phyloP scores from a whole-genome alignment of 2,797 vertebrate genomes.

The Centroberyx gerrardi region DNA sequence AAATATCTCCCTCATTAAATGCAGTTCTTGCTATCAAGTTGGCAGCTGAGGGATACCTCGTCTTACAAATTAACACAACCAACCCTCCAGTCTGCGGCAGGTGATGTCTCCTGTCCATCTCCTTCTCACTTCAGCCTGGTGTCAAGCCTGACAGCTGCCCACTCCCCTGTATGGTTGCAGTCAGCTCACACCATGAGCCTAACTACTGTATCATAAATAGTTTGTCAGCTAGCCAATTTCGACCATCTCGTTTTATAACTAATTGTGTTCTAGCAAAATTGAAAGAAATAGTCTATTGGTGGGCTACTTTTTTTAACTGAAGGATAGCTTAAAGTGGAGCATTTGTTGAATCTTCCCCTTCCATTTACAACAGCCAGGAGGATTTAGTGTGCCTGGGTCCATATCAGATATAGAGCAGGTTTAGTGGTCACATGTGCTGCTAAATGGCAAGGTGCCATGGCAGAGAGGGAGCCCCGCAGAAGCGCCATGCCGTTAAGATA shows the following conservation, averaged over 20 bases:
- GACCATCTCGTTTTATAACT: too few relatives aligned
- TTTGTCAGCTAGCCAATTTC: slow-evolving; percentile 35
- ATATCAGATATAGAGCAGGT: slow-evolving; percentile 56
- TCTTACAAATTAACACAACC: slow-evolving; percentile 28
- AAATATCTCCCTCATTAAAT: slow-evolving; percentile 44
- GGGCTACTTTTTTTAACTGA: slow-evolving; percentile 2
- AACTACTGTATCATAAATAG: slow-evolving; percentile 27
- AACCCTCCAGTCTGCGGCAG: slow-evolving; percentile 32
- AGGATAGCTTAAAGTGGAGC: slow-evolving; percentile 28
- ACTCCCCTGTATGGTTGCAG: slow-evolving; percentile 28
- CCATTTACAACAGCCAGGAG: slow-evolving; percentile 37
- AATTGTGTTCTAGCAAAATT: not conserved
- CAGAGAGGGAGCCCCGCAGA: not conserved
- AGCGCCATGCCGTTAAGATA: slow-evolving; percentile 21
- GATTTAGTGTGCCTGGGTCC: slow-evolving; percentile 39
- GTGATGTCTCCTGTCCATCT: slow-evolving; percentile 38
- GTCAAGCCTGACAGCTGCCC: slow-evolving; percentile 30
- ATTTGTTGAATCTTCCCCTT: slow-evolving; percentile 37
- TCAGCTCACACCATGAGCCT: slow-evolving; percentile 14
- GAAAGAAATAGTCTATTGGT: not conserved
- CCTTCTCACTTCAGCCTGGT: slow-evolving; percentile 29
- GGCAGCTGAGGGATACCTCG: slow-evolving; percentile 31
- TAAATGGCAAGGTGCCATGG: slow-evolving; percentile 28
- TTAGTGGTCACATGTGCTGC: slow-evolving; percentile 38
- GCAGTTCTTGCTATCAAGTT: slow-evolving; percentile 23